Evolutionary conservation across 2,888 invertebrate genomes (phyloP).

Genomic region (Leptinotarsa haldemani): DNA sequence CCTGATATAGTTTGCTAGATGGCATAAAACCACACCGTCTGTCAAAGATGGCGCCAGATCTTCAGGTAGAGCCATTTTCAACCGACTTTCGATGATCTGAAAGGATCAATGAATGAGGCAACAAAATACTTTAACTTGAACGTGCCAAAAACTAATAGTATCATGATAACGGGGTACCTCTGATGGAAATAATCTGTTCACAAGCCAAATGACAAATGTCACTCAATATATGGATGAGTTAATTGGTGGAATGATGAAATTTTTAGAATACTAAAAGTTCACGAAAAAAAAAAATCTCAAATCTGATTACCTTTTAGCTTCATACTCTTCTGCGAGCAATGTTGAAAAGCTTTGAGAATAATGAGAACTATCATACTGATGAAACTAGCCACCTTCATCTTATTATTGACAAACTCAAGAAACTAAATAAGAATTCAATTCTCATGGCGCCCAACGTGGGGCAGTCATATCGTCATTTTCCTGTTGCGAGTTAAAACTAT

Average conservation of each 20-base stretch:
- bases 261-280: not conserved
- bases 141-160: too few species aligned
- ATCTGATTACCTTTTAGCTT: too few species aligned
- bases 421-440: too few species aligned
- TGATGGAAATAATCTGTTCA: too few species aligned
- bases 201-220: too few species aligned
- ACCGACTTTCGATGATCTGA: conserved; percentile 88
- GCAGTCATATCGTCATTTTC: not conserved
- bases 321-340: too few species aligned
- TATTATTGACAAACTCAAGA: too few species aligned
- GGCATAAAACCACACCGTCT: conserved; percentile 94
- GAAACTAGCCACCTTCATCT: too few species aligned
- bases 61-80: conserved; percentile 90
- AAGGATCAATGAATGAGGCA: conserved; percentile 36
- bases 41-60: conserved; percentile 86
- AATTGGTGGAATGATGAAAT: conserved; percentile 28
- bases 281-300: conserved; percentile 31
- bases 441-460: conserved; percentile 13
- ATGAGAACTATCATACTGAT: too few species aligned
- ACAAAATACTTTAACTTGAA: not conserved
- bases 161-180: too few species aligned
- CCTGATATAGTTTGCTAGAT: conserved; percentile 92
- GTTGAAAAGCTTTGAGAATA: too few species aligned
- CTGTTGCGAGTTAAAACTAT: not conserved
- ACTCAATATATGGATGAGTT: too few species aligned